A percentile compares a stretch with the other conserved stretches of the same genome.
These are phyloP conservation scores for human DNA, from an alignment of 2,113 vertebrate genomes.

Conservation along the genomic window DNA sequence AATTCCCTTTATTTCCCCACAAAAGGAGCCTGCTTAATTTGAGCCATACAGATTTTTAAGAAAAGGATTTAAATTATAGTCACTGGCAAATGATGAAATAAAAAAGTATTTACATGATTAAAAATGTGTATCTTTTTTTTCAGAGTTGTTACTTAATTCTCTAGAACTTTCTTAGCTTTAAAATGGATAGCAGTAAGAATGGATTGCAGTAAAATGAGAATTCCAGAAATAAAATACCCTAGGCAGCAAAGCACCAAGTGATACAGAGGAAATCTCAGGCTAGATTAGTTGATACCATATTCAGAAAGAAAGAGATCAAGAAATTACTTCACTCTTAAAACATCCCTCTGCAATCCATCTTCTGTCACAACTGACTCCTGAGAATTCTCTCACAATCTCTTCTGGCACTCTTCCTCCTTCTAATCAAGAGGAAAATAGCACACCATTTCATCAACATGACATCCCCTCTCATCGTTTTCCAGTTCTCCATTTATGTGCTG, in stretches of 20 bases:
- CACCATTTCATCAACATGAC: neutral
- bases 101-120: slow-evolving; percentile 24
- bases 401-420: slow-evolving; percentile 2
- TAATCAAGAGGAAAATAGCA: neutral
- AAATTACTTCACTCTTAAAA: slow-evolving; percentile 57
- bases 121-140: slow-evolving; percentile 3
- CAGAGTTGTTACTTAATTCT: neutral
- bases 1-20: slow-evolving; percentile 11
- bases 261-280: neutral
- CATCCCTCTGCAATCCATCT: slow-evolving; percentile 46
- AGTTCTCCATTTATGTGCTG: neutral
- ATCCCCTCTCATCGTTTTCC: neutral
- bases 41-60: neutral
- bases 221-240: slow-evolving; percentile 20
- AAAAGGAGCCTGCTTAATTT: slow-evolving; percentile 8
- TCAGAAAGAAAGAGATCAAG: neutral
- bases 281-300: neutral
- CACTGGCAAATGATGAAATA: slow-evolving; percentile 45
- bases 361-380: neutral
- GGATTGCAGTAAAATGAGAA: neutral
- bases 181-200: neutral
- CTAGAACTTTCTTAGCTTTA: slow-evolving; percentile 21
- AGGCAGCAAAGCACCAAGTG: neutral
- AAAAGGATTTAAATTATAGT: slow-evolving; percentile 14
- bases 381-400: slow-evolving; percentile 48